A percentile compares a stretch with the other conserved stretches of the same genome.
These are phyloP conservation scores for Escarpia spicata DNA, from an alignment of 2,888 invertebrate genomes.

Conservation along the genomic window DNA sequence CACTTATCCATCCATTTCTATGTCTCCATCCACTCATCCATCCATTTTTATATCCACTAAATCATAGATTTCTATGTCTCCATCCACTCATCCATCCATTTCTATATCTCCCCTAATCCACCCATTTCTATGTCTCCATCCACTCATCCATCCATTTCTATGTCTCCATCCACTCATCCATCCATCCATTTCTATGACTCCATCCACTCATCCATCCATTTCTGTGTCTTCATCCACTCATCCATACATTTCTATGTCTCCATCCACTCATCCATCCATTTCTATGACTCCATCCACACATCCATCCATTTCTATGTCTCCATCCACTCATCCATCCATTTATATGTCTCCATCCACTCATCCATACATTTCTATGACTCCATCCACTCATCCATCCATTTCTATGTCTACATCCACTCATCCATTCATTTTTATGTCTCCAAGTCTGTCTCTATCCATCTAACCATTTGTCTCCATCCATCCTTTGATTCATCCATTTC, in stretches of 20 bases:
- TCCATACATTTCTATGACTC: too few relatives aligned
- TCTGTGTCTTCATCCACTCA: not conserved
- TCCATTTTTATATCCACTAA: too few relatives aligned
- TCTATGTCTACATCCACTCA: too few relatives aligned
- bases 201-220: not conserved
- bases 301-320: not conserved
- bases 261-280: not conserved
- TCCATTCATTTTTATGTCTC: too few relatives aligned
- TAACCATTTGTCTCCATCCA: not conserved
- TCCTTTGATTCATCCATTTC: not conserved
- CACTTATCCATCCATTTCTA: not conserved
- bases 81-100: not conserved
- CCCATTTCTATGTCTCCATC: not conserved
- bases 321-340: not conserved
- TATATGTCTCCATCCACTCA: too few relatives aligned
- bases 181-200: not conserved
- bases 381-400: too few relatives aligned
- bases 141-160: not conserved
- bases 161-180: not conserved
- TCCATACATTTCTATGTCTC: not conserved
- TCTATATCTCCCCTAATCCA: not conserved
- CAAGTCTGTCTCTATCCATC: not conserved
- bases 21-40: too few relatives aligned
- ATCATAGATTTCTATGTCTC: not conserved
- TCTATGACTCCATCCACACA: not conserved